phyloP scores from a whole-genome alignment of 2,113 vertebrate genomes.

The Ancistrus triradiatus region DNA sequence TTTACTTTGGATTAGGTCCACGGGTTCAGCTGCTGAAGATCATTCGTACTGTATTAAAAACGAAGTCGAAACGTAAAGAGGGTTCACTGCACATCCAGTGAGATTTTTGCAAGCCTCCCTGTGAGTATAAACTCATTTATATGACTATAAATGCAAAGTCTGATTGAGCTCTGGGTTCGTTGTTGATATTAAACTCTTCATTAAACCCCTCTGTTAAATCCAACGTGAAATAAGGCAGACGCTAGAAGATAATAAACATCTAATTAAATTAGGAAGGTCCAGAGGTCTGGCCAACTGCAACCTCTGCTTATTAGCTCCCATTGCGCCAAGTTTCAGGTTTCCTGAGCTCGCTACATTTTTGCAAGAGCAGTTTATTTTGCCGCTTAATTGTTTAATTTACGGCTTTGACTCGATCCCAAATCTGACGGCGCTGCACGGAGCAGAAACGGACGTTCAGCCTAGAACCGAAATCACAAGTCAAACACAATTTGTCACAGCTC shows the following conservation, averaged over 20 bases:
- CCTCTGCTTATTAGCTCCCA: conserved; percentile 27
- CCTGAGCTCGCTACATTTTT: conserved; percentile 16
- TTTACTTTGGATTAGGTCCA: too few relatives aligned
- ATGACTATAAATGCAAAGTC: too few relatives aligned
- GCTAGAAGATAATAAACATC: conserved; percentile 30
- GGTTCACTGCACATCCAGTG: not conserved
- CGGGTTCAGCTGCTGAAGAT: too few relatives aligned
- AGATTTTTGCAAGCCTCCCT: too few relatives aligned
- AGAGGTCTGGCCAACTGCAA: conserved; percentile 12
- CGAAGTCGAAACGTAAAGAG: too few relatives aligned
- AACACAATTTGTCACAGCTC: conserved; percentile 5
- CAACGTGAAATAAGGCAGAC: conserved; percentile 29
- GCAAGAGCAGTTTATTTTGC: conserved; percentile 38
- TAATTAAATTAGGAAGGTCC: conserved; percentile 38
- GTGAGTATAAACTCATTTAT: not conserved
- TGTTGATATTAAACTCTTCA: too few relatives aligned
- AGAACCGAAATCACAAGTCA: conserved; percentile 4
- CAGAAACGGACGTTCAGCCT: conserved; percentile 10
- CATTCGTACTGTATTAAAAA: too few relatives aligned
- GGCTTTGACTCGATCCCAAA: conserved; percentile 30
- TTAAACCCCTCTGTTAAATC: not conserved
- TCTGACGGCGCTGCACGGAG: conserved; percentile 1
- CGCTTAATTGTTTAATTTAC: conserved; percentile 31
- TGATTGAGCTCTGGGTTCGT: too few relatives aligned
- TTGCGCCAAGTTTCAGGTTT: conserved; percentile 38